Conservation (phyloP, 2,888 invertebrate species). For the Patella caerulea region DNA sequence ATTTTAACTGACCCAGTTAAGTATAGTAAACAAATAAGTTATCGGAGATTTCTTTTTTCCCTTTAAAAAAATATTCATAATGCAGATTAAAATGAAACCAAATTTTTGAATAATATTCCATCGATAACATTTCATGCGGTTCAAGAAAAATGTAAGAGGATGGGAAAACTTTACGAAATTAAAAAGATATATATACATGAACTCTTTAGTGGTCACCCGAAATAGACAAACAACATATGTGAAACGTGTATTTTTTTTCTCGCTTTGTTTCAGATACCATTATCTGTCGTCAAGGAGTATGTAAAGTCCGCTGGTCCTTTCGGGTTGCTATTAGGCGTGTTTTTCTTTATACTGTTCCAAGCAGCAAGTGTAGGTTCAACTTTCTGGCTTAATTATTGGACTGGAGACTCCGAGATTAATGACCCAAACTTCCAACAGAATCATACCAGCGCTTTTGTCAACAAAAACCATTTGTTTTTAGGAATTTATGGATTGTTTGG, state of each 20-base stretch:
- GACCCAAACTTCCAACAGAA: slow-evolving; percentile 14
- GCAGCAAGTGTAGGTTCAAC: slow-evolving; percentile 33
- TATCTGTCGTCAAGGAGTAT: neutral
- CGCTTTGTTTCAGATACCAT: neutral
- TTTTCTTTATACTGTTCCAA: slow-evolving; percentile 36
- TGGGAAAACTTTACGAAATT: too few relatives aligned
- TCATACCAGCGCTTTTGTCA: neutral
- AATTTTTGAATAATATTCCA: too few relatives aligned
- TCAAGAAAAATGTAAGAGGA: too few relatives aligned
- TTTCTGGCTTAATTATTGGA: slow-evolving; percentile 40
- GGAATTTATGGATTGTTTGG: neutral
- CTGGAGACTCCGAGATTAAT: slow-evolving; percentile 32
- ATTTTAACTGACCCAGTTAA: too few relatives aligned
- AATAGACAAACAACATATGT: too few relatives aligned
- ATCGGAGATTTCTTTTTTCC: too few relatives aligned
- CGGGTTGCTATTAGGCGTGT: slow-evolving; percentile 25
- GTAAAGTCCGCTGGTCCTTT: slow-evolving; percentile 16
- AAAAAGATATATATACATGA: too few relatives aligned
- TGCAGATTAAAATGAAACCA: too few relatives aligned
- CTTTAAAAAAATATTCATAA: too few relatives aligned
- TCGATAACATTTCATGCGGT: too few relatives aligned
- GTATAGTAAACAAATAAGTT: too few relatives aligned
- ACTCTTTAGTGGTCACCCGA: too few relatives aligned
- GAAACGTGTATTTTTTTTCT: neutral
- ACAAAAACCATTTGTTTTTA: neutral